phyloP scores from a whole-genome alignment of 2,888 invertebrate species.

The Microctonus hyperodae region DNA sequence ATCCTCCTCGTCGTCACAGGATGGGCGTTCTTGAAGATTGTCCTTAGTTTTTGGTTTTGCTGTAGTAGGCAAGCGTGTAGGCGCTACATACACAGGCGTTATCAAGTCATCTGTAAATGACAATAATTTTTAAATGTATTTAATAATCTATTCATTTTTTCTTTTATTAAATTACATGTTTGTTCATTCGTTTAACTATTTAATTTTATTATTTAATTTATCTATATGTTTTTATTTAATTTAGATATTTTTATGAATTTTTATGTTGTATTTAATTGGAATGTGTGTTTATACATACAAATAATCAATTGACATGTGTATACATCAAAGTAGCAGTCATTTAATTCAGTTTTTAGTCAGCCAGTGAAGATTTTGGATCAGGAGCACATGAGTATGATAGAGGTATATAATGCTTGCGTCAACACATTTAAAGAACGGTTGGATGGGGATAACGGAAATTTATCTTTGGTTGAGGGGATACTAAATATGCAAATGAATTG shows the following conservation, averaged over 20 bases:
- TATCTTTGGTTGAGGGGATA: constrained; percentile 42
- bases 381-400: constrained; percentile 44
- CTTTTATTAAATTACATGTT: no score
- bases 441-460: constrained; percentile 40
- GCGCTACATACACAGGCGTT: constrained; percentile 89
- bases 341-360: constrained; percentile 57
- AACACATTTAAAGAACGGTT: constrained; percentile 26
- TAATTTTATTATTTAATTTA: background rate
- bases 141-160: no score
- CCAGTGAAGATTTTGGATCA: constrained; percentile 50
- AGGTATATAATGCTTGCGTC: constrained; percentile 38
- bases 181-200: no score
- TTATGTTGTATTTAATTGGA: no score
- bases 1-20: constrained; percentile 89
- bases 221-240: background rate
- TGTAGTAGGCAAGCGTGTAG: constrained; percentile 72
- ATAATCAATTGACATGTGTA: background rate
- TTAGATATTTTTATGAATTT: background rate
- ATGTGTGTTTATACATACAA: background rate
- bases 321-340: constrained; percentile 25
- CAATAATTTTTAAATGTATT: background rate
- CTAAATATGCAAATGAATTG: constrained; percentile 61
- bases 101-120: constrained; percentile 87
- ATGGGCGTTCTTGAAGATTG: constrained; percentile 52
- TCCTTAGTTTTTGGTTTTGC: constrained; percentile 52